These are phyloP conservation scores for Hyposoter dolosus DNA, from an alignment of 2,888 invertebrate genomes.

Conservation along the genomic window DNA sequence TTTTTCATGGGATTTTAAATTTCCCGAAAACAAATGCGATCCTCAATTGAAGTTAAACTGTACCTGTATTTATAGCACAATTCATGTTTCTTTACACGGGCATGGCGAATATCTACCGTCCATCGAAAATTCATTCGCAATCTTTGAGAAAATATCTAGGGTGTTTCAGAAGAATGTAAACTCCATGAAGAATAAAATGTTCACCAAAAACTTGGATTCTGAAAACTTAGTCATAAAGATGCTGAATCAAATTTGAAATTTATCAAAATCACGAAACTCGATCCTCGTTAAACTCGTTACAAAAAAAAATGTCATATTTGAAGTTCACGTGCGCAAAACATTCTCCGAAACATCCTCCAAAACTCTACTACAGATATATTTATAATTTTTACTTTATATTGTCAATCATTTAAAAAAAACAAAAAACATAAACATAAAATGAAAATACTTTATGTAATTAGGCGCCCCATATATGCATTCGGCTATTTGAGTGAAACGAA, in stretches of 20 bases:
- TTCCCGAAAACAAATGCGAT: background rate
- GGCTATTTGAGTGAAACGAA: background rate
- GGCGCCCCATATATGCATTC: background rate
- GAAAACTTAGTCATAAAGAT: too few species aligned
- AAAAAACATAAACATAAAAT: background rate
- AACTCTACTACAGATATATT: background rate
- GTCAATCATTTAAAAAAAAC: background rate
- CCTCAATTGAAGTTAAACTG: background rate
- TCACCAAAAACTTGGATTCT: background rate
- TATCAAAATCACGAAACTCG: background rate
- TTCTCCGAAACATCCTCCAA: background rate
- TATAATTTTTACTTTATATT: background rate
- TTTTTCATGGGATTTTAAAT: background rate
- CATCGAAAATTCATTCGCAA: slow-evolving; percentile 45
- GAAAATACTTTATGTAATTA: background rate
- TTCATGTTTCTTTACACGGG: slow-evolving; percentile 14
- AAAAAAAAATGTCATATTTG: background rate
- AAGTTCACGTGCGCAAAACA: background rate
- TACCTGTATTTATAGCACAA: background rate
- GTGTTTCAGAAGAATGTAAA: background rate
- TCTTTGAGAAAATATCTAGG: slow-evolving; percentile 10
- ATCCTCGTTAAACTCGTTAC: background rate
- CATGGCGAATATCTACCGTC: slow-evolving; percentile 55
- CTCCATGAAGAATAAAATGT: background rate
- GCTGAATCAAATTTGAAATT: background rate